These are phyloP conservation scores for Eriocheir sinensis DNA, from an alignment of 1,140 invertebrate genomes.

Conservation along the genomic window DNA sequence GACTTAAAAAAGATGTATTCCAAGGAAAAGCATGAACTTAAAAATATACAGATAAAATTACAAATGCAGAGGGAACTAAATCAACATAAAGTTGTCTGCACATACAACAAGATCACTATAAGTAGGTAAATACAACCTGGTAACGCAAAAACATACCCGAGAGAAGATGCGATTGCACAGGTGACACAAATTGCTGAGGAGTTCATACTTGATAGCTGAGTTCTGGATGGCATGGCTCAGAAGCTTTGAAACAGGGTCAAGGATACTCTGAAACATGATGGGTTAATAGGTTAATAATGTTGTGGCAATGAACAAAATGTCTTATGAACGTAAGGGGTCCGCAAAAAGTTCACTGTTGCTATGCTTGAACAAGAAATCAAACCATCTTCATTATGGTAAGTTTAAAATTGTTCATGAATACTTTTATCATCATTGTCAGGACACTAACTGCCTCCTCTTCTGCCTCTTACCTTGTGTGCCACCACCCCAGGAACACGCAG, in stretches of 20 bases:
- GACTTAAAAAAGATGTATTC: background rate
- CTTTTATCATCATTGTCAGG: no score
- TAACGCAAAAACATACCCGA: conserved; percentile 86
- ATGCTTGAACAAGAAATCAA: no score
- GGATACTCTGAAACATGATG: conserved; percentile 84
- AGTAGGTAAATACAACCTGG: background rate
- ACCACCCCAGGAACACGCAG: conserved; percentile 92
- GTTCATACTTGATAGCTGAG: conserved; percentile 91
- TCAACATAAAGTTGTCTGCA: background rate
- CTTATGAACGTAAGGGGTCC: no score
- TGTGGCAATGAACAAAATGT: no score
- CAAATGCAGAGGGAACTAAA: background rate
- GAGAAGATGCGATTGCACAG: conserved; percentile 93
- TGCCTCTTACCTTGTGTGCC: conserved; percentile 87
- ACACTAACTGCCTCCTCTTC: no score
- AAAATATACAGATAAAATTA: background rate
- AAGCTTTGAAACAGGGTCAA: conserved; percentile 98
- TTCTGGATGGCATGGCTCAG: conserved; percentile 95
- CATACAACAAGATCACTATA: no score
- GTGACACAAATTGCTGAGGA: conserved; percentile 93
- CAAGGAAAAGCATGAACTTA: background rate
- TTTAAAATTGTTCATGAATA: no score
- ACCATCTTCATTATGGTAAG: no score
- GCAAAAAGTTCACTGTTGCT: no score
- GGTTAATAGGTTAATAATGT: no score